phyloP scores from a whole-genome alignment of 2,797 vertebrate genomes.

The Poecile montanus region DNA sequence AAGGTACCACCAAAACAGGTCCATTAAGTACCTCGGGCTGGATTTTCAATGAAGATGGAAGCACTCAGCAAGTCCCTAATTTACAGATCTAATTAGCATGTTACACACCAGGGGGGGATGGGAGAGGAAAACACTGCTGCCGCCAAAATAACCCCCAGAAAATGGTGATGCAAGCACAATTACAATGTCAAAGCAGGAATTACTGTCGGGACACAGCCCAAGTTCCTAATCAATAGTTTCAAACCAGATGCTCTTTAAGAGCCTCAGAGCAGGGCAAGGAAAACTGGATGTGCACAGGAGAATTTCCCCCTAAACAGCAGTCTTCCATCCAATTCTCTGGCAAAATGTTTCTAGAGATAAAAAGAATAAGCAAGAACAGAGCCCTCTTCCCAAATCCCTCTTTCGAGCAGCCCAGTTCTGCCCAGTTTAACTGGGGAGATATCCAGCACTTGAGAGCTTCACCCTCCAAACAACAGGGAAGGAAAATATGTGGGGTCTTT shows the following conservation, averaged over 20 bases:
- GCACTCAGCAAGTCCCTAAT: not conserved
- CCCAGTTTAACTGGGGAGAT: not conserved
- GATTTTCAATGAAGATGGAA: not conserved
- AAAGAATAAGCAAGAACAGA: not conserved
- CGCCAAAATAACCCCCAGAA: not conserved
- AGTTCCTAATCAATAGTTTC: not conserved
- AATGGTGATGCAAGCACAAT: not conserved
- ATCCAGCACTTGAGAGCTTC: not conserved
- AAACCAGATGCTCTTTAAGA: not conserved
- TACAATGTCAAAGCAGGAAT: not conserved
- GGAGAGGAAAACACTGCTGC: not conserved
- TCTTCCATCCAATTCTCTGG: not conserved
- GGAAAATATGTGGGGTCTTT: fast-evolving
- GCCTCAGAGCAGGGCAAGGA: not conserved
- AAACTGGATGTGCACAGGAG: not conserved
- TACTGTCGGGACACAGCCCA: not conserved
- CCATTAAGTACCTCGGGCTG: not conserved
- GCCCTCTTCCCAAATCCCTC: not conserved
- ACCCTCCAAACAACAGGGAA: not conserved
- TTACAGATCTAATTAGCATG: not conserved
- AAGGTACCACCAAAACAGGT: not conserved
- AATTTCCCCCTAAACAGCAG: not conserved
- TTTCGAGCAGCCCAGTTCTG: not conserved
- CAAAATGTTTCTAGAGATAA: not conserved
- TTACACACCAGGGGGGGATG: not conserved